Evolutionary conservation across 2,888 invertebrate genomes (phyloP).

Genomic region (Erebia aethiops): DNA sequence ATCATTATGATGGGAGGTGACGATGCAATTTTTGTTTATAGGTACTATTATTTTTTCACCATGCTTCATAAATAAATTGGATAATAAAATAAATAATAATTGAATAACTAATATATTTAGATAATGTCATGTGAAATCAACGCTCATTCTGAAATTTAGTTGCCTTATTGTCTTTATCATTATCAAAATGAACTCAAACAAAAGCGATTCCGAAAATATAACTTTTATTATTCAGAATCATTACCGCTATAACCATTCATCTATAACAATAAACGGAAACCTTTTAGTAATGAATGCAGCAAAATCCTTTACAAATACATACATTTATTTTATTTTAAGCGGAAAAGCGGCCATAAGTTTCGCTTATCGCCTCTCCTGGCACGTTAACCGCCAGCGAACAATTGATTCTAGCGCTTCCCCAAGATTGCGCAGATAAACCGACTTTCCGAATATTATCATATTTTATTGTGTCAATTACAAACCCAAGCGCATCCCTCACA

Average conservation of each 20-base stretch:
- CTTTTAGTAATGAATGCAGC: slow-evolving; percentile 31
- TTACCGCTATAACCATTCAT: slow-evolving; percentile 25
- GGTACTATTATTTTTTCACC: too few species aligned
- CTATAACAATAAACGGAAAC: slow-evolving; percentile 26
- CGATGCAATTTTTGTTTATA: too few species aligned
- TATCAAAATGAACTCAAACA: neutral
- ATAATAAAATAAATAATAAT: too few species aligned
- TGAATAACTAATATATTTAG: too few species aligned
- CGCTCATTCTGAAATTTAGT: neutral
- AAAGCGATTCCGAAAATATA: slow-evolving; percentile 12
- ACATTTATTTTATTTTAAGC: slow-evolving; percentile 55
- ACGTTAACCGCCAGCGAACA: slow-evolving; percentile 73
- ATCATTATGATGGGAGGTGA: too few species aligned
- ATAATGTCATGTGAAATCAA: neutral
- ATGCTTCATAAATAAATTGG: too few species aligned
- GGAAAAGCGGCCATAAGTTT: slow-evolving; percentile 75
- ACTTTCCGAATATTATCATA: slow-evolving; percentile 68
- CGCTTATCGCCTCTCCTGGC: slow-evolving; percentile 71
- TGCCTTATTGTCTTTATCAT: neutral
- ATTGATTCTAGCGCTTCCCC: slow-evolving; percentile 70
- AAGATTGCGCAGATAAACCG: slow-evolving; percentile 61
- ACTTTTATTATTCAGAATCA: slow-evolving; percentile 16
- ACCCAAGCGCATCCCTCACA: slow-evolving; percentile 21
- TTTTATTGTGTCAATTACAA: slow-evolving; percentile 68
- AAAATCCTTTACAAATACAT: slow-evolving; percentile 38